Conservation (phyloP, 2,888 invertebrate genomes). For the Schizaphis graminum region DNA sequence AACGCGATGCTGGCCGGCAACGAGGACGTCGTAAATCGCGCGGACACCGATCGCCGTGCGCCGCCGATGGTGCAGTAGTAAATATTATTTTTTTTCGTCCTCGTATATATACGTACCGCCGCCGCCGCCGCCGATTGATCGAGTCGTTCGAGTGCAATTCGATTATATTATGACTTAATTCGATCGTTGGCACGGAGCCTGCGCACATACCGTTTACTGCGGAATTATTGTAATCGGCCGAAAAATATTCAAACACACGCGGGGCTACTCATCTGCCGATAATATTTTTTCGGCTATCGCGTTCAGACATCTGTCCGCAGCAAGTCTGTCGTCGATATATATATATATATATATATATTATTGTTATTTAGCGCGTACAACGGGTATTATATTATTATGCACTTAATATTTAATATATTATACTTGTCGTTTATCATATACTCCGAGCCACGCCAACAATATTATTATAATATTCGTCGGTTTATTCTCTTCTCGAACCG, state of each 20-base stretch:
- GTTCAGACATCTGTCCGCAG: neutral
- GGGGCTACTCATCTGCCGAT: neutral
- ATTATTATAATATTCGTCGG: neutral
- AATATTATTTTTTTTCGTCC: neutral
- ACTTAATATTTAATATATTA: neutral
- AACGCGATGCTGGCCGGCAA: neutral
- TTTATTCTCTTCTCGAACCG: neutral
- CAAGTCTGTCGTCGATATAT: neutral
- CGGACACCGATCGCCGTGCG: neutral
- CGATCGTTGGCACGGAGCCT: neutral
- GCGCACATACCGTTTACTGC: neutral
- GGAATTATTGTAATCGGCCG: constrained; percentile 7
- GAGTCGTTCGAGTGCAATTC: neutral
- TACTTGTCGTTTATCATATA: neutral
- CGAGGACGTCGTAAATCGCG: constrained; percentile 27
- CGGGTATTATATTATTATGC: neutral
- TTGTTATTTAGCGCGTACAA: neutral
- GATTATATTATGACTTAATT: constrained; percentile 12
- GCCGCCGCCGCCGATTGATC: constrained; percentile 14
- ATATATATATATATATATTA: neutral
- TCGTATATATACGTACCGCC: too few species aligned
- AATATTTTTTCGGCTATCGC: neutral
- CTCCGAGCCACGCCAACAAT: neutral
- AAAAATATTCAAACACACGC: neutral
- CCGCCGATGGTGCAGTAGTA: neutral